Percentiles rank a stretch among this genome's conserved stretches.
These are phyloP conservation scores for Acromyrmex heyeri DNA, from an alignment of 1,140 invertebrate genomes.

Conservation along the genomic window DNA sequence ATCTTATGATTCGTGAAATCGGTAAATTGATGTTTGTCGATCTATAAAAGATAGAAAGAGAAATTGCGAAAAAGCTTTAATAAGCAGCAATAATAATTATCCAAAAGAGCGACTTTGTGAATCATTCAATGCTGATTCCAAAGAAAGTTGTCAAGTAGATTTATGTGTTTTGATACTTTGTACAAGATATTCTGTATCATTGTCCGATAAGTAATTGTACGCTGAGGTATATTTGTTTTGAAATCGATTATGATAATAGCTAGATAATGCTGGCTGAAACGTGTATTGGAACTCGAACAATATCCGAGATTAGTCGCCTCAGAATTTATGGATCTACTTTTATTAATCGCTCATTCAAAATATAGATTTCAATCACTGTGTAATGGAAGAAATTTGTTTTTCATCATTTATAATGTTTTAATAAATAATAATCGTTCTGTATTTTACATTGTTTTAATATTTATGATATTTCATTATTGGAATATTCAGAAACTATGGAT, in stretches of 20 bases:
- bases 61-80: not conserved
- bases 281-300: not conserved
- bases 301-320: conserved; percentile 8
- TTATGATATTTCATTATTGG: conserved; percentile 20
- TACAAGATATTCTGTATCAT: conserved; percentile 70
- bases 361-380: conserved; percentile 38
- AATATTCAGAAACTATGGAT: not conserved
- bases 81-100: conserved; percentile 74
- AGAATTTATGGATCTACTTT: conserved; percentile 63
- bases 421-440: not conserved
- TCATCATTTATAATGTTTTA: not conserved
- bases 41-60: not conserved
- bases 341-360: conserved; percentile 46
- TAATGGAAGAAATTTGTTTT: conserved; percentile 49
- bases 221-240: conserved; percentile 28
- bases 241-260: conserved; percentile 44
- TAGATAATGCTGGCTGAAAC: not conserved
- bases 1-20: not conserved
- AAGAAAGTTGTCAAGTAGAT: conserved; percentile 81
- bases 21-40: not conserved
- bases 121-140: conserved; percentile 44
- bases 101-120: conserved; percentile 58
- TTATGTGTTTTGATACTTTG: conserved; percentile 81
- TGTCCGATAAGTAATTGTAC: conserved; percentile 2
- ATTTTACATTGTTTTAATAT: not conserved